These are phyloP conservation scores for Nudaria mundana DNA, from an alignment of 2,888 invertebrate genomes.

Conservation along the genomic window DNA sequence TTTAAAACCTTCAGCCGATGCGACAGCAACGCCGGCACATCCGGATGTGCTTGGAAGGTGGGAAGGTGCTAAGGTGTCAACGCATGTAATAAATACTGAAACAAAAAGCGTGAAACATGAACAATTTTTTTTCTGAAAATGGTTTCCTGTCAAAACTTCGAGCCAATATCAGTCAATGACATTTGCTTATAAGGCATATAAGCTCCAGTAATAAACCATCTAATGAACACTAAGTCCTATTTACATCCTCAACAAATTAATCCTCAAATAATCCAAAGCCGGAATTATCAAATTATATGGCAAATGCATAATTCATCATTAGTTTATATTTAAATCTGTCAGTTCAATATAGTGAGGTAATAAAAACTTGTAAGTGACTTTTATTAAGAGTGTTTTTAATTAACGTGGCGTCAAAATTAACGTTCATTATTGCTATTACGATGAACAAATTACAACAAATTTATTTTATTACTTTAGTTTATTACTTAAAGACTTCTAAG, in stretches of 20 bases:
- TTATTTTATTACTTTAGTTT: neutral
- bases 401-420: slow-evolving; percentile 33
- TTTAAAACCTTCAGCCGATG: no score
- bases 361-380: slow-evolving; percentile 48
- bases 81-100: no score
- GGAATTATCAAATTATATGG: slow-evolving; percentile 21
- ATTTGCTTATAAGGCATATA: no score
- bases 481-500: neutral
- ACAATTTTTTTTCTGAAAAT: no score
- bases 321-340: slow-evolving; percentile 14
- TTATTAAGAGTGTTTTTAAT: slow-evolving; percentile 34
- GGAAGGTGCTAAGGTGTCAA: no score
- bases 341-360: slow-evolving; percentile 29
- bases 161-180: no score
- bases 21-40: no score
- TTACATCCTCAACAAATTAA: slow-evolving; percentile 11
- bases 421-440: slow-evolving; percentile 31
- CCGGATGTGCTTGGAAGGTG: no score
- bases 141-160: no score
- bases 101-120: no score
- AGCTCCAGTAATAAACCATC: no score
- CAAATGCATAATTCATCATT: slow-evolving; percentile 33
- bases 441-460: slow-evolving; percentile 1
- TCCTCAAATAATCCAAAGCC: slow-evolving; percentile 15
- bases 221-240: no score